phyloP scores from a whole-genome alignment of 30 jellyfish, hydroid and myxozoan genomes.

The Phacellophora camtschatica region DNA sequence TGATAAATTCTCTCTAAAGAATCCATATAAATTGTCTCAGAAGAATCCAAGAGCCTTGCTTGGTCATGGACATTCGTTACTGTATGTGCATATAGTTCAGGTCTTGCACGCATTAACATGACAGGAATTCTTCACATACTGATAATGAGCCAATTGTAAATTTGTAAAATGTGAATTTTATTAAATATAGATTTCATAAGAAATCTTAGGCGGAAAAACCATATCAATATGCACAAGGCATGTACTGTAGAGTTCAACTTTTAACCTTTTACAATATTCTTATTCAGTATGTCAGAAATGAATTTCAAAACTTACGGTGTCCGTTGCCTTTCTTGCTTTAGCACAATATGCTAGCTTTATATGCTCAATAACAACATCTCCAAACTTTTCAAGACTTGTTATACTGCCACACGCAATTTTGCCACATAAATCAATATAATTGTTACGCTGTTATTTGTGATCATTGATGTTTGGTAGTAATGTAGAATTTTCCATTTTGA shows the following conservation, averaged over 20 bases:
- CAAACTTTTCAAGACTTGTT: not conserved
- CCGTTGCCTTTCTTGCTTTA: not conserved
- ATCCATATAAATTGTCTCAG: too few species aligned
- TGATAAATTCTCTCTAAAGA: too few species aligned
- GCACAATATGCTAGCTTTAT: slow-evolving; percentile 3
- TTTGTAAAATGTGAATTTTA: not conserved
- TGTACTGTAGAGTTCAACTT: not conserved
- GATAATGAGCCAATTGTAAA: not conserved
- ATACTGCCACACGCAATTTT: not conserved
- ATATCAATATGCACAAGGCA: not conserved
- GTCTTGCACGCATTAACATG: too few species aligned
- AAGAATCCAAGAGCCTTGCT: too few species aligned
- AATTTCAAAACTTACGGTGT: not conserved
- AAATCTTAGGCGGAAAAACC: too few species aligned
- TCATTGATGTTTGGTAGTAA: slow-evolving; percentile 5
- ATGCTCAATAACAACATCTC: slow-evolving; percentile 16
- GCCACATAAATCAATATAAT: slow-evolving; percentile 13
- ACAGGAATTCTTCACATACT: not conserved
- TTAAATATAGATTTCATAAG: too few species aligned
- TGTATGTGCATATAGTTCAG: too few species aligned
- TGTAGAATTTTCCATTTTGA: not conserved
- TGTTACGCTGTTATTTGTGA: slow-evolving; percentile 4
- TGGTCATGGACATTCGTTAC: too few species aligned
- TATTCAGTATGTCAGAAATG: not conserved
- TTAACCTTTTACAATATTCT: not conserved